Evolutionary conservation across 2,888 invertebrate species (phyloP).

Genomic region (Diplazon laetatorius): DNA sequence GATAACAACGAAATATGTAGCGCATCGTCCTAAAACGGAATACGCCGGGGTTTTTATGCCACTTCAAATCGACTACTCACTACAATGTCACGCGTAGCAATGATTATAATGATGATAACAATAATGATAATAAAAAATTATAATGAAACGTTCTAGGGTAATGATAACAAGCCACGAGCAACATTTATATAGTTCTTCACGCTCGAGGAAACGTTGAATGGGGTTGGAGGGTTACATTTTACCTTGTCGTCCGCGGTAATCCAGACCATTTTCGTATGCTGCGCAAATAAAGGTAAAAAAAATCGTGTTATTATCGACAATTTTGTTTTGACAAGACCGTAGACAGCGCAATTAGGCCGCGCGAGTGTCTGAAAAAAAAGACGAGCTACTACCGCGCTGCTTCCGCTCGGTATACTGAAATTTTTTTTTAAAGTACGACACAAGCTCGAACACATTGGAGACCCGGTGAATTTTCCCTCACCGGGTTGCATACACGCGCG

Average conservation of each 20-base stretch:
- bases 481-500: background rate
- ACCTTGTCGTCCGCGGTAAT: slow-evolving; percentile 81
- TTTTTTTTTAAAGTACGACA: slow-evolving; percentile 47
- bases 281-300: slow-evolving; percentile 80
- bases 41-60: background rate
- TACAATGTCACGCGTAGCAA: background rate
- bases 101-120: background rate
- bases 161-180: slow-evolving; percentile 45
- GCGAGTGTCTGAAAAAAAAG: slow-evolving; percentile 37
- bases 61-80: background rate
- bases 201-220: slow-evolving; percentile 39
- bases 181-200: no score
- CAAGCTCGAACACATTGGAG: slow-evolving; percentile 53
- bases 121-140: slow-evolving; percentile 2
- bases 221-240: slow-evolving; percentile 60
- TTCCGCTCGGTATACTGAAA: slow-evolving; percentile 42
- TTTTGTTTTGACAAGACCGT: slow-evolving; percentile 33
- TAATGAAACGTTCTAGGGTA: background rate
- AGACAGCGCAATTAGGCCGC: slow-evolving; percentile 15
- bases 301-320: slow-evolving; percentile 76
- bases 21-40: no score
- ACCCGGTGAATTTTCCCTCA: slow-evolving; percentile 39
- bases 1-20: no score
- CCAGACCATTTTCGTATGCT: slow-evolving; percentile 82
- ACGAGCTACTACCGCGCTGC: slow-evolving; percentile 26